Base-by-base conservation (phyloP, 2,797 vertebrate species). In the Pangasius larnaudii region DNA sequence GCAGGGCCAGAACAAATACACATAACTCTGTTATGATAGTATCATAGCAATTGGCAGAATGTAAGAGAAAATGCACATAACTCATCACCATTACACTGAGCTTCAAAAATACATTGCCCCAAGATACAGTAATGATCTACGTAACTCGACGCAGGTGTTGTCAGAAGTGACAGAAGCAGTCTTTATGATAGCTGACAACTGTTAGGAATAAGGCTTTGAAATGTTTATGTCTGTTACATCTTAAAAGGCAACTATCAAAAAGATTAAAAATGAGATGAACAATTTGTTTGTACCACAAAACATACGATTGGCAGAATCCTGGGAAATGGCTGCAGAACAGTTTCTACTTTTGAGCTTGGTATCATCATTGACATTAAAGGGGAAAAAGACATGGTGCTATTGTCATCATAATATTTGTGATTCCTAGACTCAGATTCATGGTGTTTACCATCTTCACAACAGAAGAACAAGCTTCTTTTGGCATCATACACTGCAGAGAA, bases 401-500 rank as follows among this genome's bases (percentile, higher is more conserved):
- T 58, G 49, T 79, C n/a, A 18, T 78, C 27, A 67, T 22, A 27
- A 46, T 78, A 6, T 24, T 56, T 39, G 9, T 27, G n/a, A 72
- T n/a, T 56, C 33, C 0, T 22, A 24, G 24, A 69, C 11, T 67
- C 33, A 30, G 58, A 22, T 72, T 75, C 46, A 56, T 24, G 22
- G 33, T 82, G 69, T 84, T 84, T 84, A 39, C 56, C 24, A 30
- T 69, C 33, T 51, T 13, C 65, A 59, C 39, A 80, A 18, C 53
- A 56, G 39, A 30, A 85, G 58, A 30, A 69, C n/a, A 67, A 65
- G 49, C 2, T 75, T 86, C 11, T 61, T 74, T 81, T 78, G 59
- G 53, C 46, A 72, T 80, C 67, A 24, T 53, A 33, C 56, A 33
- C 86, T 27, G 84, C 77, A 78, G 84, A 53, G 61, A 27, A 27